These are phyloP conservation scores for Felis catus DNA, from an alignment of 2,113 vertebrate species.

Conservation along the genomic window DNA sequence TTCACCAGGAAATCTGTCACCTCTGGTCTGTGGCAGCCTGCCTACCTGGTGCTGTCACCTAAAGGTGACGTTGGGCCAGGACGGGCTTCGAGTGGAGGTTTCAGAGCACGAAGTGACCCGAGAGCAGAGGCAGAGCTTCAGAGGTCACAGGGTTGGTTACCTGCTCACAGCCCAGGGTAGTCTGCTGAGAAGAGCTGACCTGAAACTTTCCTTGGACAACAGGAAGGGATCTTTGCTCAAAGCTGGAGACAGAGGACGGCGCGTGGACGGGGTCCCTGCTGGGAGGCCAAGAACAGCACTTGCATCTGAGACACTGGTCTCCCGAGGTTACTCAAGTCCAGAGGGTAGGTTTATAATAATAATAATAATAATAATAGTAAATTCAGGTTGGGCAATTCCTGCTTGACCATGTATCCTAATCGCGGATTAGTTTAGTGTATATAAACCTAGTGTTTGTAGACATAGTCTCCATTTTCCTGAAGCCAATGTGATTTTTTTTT, in stretches of 20 bases:
- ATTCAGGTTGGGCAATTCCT: not conserved
- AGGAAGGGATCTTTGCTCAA: not conserved
- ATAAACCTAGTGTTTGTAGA: not conserved
- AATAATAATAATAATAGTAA: not conserved
- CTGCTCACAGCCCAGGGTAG: not conserved
- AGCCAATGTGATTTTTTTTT: no score
- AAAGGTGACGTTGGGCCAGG: no score
- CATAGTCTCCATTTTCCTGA: not conserved
- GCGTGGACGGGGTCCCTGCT: accelerated
- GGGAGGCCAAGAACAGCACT: not conserved
- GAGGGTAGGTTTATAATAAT: not conserved
- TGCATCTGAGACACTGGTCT: not conserved
- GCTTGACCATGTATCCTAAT: no score
- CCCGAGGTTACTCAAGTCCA: not conserved
- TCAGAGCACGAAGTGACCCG: not conserved
- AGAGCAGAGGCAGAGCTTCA: not conserved
- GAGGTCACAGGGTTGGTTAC: not conserved
- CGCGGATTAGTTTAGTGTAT: not conserved
- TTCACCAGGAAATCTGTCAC: not conserved
- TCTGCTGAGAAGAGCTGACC: not conserved
- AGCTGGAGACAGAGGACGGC: not conserved
- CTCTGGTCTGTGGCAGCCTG: not conserved
- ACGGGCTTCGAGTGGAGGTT: not conserved
- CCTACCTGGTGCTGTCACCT: no score
- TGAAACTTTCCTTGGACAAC: accelerated